A percentile compares a stretch with the other conserved stretches of the same genome.
phyloP scores from a whole-genome alignment of 2,797 vertebrate genomes.

The Cirrhinus mrigala region DNA sequence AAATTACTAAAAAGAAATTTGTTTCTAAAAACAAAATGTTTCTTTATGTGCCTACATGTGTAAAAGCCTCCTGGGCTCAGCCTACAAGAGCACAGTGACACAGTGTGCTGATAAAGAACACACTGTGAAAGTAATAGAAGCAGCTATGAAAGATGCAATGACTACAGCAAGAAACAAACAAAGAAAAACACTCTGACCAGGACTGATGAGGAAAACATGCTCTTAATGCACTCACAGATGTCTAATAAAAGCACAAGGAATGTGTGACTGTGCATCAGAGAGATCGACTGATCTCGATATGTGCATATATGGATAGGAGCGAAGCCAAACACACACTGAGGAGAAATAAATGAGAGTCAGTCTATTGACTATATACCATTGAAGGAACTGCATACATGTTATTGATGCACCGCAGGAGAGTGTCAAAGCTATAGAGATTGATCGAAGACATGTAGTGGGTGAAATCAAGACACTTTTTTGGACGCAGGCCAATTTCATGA shows the following conservation, averaged over 20 bases:
- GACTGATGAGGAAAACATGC: not conserved
- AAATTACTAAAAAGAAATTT: not conserved
- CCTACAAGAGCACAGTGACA: not conserved
- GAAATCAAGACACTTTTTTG: slow-evolving; percentile 16
- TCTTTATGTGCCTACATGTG: not conserved
- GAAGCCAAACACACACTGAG: not conserved
- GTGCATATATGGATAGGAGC: not conserved
- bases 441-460: slow-evolving; percentile 4
- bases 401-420: not conserved
- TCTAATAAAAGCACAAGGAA: not conserved
- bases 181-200: slow-evolving; percentile 1
- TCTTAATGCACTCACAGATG: not conserved
- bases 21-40: not conserved
- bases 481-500: slow-evolving; percentile 17
- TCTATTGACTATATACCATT: not conserved
- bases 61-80: not conserved
- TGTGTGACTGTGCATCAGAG: not conserved
- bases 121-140: slow-evolving; percentile 1
- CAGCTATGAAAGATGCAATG: not conserved
- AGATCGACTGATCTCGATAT: not conserved
- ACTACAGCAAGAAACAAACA: not conserved
- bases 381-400: not conserved
- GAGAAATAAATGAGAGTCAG: not conserved
- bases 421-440: not conserved
- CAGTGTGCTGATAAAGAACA: not conserved